Evolutionary conservation across 2,888 invertebrate genomes (phyloP), one percentile per base, ranked within the genome.

Genomic region (Philonicus albiceps): DNA sequence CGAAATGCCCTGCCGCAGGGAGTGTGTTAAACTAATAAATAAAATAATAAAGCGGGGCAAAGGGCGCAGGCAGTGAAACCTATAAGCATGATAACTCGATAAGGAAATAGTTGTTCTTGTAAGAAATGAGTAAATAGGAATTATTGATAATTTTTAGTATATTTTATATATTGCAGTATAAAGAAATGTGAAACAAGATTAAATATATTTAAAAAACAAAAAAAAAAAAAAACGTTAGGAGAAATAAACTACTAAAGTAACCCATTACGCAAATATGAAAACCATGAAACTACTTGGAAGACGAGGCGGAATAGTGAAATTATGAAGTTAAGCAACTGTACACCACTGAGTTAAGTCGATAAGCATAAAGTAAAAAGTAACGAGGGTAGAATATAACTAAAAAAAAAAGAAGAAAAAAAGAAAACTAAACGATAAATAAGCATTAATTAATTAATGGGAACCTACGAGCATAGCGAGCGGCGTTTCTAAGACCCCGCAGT

Each of bases 71-170:
- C 6, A 85, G 13, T 27, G 40, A 85, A 85, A 55, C 16, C 73
- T 73, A 73, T 73, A 74, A 85, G 73, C 34, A 85, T 85, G 37
- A 37, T 37, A 37, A 37, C 37, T 37, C n/a, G 53, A 76, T 13
- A 75, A 75, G 75, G 22, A 34, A 76, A 76, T 76, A 75, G 53
- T 75, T 76, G 75, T 76, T 37, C 55, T 75, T 78, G 78, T 86
- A 86, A 86, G 55, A 76, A 86, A 55, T 55, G 27, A 75, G 27
- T 86, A 37, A 85, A 78, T 76, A 76, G 75, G 37, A 75, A 85
- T 76, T 85, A 85, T 85, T 85, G 31, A 55, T 85, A 85, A 34
- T 76, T 84, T 84, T 84, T 84, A 84, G 84, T 84, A 84, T 84
- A 84, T 84, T 84, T 84, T 84, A 84, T 84, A 84, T 84, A 84